Conservation (phyloP, 2,113 vertebrate genomes). For the Stegastes partitus region DNA sequence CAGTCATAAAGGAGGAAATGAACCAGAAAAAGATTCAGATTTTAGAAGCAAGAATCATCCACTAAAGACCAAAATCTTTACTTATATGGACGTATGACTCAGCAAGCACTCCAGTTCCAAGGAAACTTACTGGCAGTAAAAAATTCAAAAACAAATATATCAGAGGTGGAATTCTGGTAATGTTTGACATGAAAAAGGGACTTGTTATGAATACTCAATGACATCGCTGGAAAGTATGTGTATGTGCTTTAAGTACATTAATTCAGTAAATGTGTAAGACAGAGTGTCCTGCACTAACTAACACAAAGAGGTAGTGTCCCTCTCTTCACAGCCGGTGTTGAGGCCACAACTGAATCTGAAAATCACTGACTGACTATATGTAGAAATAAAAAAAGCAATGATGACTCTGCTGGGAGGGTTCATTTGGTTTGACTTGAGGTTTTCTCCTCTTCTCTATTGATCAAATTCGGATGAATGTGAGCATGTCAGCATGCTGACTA, state of each 20-base stretch:
- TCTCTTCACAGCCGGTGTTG: background rate
- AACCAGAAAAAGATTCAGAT: no score
- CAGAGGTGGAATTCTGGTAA: no score
- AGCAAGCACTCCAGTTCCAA: no score
- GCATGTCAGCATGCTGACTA: conserved; percentile 27
- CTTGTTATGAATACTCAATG: background rate
- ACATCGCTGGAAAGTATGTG: background rate
- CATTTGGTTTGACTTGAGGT: background rate
- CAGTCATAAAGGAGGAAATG: no score
- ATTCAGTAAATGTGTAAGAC: background rate
- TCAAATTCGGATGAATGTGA: conserved; percentile 6
- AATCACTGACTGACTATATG: conserved; percentile 26
- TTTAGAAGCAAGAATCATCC: no score
- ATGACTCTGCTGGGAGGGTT: conserved; percentile 3
- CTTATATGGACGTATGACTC: no score
- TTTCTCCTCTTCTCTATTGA: conserved; percentile 8
- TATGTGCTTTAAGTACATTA: background rate
- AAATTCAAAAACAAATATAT: no score
- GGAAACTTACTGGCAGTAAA: no score
- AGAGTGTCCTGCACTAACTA: background rate
- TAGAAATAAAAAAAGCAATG: background rate
- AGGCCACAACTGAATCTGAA: conserved; percentile 5
- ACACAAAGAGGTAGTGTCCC: conserved; percentile 10
- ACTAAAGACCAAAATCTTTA: no score
- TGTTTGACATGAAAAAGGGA: no score